Conservation (phyloP, 2,888 invertebrate genomes). For the Boloria euphrosyne region DNA sequence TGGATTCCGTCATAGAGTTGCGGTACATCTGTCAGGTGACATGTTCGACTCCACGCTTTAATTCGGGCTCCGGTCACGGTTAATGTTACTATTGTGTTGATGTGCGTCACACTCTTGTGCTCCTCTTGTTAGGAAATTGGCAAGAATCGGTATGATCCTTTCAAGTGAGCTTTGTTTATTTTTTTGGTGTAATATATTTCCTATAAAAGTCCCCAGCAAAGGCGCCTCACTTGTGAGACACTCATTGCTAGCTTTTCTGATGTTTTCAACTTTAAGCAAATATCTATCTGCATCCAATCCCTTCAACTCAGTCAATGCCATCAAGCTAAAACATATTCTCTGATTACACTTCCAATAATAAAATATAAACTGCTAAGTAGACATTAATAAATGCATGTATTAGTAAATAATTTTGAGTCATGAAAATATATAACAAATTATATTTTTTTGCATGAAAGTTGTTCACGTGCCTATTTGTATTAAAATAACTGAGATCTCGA, state of each 20-base stretch:
- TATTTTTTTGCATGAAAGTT: constrained; percentile 36
- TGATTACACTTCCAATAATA: constrained; percentile 35
- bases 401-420: constrained; percentile 30
- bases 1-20: constrained; percentile 41
- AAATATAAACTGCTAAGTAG: constrained; percentile 36
- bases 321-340: constrained; percentile 38
- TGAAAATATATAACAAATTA: constrained; percentile 30
- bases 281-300: constrained; percentile 35
- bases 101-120: constrained; percentile 81
- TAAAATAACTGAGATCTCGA: constrained; percentile 29
- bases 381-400: constrained; percentile 34
- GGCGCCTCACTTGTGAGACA: constrained; percentile 83
- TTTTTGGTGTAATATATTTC: constrained; percentile 55
- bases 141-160: constrained; percentile 69
- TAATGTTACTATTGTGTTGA: constrained; percentile 77
- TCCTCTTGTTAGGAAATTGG: constrained; percentile 70
- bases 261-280: constrained; percentile 36
- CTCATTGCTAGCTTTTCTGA: constrained; percentile 63
- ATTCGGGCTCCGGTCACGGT: constrained; percentile 66
- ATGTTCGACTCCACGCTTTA: constrained; percentile 54
- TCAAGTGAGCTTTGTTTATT: constrained; percentile 69
- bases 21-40: constrained; percentile 35
- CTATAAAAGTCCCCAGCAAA: constrained; percentile 61
- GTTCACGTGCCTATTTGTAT: constrained; percentile 21
- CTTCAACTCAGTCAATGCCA: constrained; percentile 34